Evolutionary conservation across 1,140 invertebrate species (phyloP).

Genomic region (Euura saliciscinereae): DNA sequence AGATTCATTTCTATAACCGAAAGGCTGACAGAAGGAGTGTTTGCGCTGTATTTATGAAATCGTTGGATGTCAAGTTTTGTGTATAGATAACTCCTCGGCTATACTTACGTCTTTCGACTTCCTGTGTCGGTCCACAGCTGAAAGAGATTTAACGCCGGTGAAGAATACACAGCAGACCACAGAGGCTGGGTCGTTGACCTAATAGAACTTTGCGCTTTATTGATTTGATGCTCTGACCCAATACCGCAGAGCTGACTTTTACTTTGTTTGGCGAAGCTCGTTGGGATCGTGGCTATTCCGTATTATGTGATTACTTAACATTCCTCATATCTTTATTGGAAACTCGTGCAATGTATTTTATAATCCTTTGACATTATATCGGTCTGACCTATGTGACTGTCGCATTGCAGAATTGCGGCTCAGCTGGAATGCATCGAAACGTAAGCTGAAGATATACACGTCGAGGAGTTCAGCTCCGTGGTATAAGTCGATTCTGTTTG

Average conservation of each 20-base stretch:
- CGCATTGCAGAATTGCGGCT: no score
- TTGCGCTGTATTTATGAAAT: background rate
- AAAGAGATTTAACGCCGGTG: background rate
- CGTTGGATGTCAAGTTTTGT: background rate
- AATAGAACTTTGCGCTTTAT: background rate
- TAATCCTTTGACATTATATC: background rate
- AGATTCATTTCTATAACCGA: no score
- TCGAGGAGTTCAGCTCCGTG: no score
- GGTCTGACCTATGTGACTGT: background rate
- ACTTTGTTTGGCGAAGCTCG: background rate
- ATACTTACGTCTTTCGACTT: background rate
- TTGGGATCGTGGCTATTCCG: background rate
- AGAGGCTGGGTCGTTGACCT: background rate
- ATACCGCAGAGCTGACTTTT: no score
- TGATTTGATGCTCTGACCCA: background rate
- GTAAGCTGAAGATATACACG: no score
- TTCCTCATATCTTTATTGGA: background rate
- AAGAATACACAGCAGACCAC: constrained; percentile 3
- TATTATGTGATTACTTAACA: background rate
- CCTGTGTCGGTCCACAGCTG: background rate
- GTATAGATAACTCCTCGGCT: background rate
- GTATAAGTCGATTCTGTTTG: no score
- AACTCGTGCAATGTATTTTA: background rate
- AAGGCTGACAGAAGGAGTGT: no score
- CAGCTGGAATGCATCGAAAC: no score